Evolutionary conservation across 2,888 invertebrate genomes (phyloP).

Genomic region (Drosophila setosimentum): DNA sequence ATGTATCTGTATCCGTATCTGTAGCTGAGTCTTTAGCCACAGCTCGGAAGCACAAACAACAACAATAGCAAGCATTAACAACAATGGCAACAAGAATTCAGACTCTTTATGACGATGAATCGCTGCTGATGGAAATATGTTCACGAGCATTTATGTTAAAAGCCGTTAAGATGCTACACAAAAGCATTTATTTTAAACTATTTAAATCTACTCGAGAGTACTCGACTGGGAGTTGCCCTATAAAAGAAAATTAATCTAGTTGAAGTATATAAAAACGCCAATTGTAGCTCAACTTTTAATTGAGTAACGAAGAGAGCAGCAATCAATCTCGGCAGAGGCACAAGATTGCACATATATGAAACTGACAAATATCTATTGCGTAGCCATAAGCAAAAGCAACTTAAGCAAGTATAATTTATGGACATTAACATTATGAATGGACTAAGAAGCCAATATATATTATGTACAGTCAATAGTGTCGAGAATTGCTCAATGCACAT

Average conservation of each 20-base stretch:
- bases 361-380: background rate
- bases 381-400: background rate
- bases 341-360: background rate
- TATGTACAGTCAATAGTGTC: background rate
- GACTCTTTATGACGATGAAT: slow-evolving; percentile 51
- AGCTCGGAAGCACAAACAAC: slow-evolving; percentile 56
- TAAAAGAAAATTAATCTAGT: background rate
- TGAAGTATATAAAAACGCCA: background rate
- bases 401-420: no score
- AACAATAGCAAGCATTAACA: slow-evolving; percentile 19
- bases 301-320: background rate
- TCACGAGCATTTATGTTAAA: slow-evolving; percentile 43
- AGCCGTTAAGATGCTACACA: slow-evolving; percentile 26
- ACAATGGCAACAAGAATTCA: slow-evolving; percentile 41
- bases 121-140: slow-evolving; percentile 56
- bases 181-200: slow-evolving; percentile 7
- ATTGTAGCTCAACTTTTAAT: background rate
- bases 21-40: slow-evolving; percentile 9
- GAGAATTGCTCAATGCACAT: background rate
- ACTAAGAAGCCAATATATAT: no score
- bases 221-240: background rate
- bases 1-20: slow-evolving; percentile 7
- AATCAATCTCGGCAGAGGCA: background rate
- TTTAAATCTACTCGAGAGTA: background rate
- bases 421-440: no score